Base-by-base conservation (phyloP, 2,113 vertebrate genomes). In the Dasyprocta punctata region DNA sequence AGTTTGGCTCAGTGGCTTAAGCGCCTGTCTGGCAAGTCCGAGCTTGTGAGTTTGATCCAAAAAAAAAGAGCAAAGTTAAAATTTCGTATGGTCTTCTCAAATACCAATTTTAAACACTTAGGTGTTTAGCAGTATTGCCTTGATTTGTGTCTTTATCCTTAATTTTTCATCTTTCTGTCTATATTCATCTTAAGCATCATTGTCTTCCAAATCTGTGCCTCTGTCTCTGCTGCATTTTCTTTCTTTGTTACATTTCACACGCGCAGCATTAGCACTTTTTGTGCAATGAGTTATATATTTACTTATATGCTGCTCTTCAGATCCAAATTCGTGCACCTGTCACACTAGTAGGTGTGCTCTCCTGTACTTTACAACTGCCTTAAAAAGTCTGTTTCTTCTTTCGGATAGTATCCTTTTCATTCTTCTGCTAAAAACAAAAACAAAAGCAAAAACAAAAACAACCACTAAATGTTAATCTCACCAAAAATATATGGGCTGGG, bases 281-380 rank as follows among this genome's bases (percentile, higher is more conserved):
- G 4, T 41, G 7, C 33, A 13, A n/a, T 41, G 2, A 82, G 69
- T 44, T 84, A 9, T 12, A 38, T 0, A n/a, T 85, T 82, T 75
- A 36, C 14, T 30, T 22, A 26, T 60, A 5, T 77, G 8, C 7
- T 87, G 30, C 26, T 77, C 5, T 41, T 56, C 2, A 78, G 36
- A 28, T 63, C 22, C 83, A 36, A 78, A 69, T 78, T 3, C 11
- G 2, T 38, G 13, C 22, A 4, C 44, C 3, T 33, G 1, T 11
- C 67, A 28, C 0, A 1, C 7, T 11, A n/a, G 3, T 63, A 82
- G 49, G 14, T 30, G 0, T 4, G 41, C 30, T 60, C 1, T 28
- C 44, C 41, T 71, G 0, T 36, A 49, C 9, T 78, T 77, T 69
- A 67, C 22, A 85, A 65, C 63, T 41, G 9, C 4, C n/a, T 69